phyloP scores from a whole-genome alignment of 2,113 vertebrate genomes.

The Pseudorectes ferrugineus region DNA sequence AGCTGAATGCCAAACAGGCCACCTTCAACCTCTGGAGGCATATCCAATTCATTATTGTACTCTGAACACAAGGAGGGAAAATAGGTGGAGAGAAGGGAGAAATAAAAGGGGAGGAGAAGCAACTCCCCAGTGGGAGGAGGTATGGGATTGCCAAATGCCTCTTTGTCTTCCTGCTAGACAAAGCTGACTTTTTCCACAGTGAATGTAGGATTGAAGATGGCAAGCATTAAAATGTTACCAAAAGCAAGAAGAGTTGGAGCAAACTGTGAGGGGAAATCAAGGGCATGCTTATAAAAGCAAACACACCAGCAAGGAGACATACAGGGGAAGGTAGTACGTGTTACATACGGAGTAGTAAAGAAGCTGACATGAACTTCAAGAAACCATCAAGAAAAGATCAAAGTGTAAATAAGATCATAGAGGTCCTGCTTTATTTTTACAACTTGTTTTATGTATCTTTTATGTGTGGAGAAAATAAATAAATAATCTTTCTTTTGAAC shows the following conservation, averaged over 20 bases:
- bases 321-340: background rate
- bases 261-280: background rate
- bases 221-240: background rate
- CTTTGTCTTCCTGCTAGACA: background rate
- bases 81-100: background rate
- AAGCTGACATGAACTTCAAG: conserved; percentile 33
- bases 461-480: conserved; percentile 55
- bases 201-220: background rate
- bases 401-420: conserved; percentile 56
- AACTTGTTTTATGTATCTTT: conserved; percentile 54
- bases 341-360: background rate
- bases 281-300: background rate
- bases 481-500: conserved; percentile 55
- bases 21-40: background rate
- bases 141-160: background rate
- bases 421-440: conserved; percentile 29
- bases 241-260: background rate
- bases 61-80: background rate
- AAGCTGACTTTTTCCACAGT: background rate
- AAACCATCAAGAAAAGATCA: conserved; percentile 38
- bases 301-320: background rate
- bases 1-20: background rate
- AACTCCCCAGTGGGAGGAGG: background rate
- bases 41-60: background rate
- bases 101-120: background rate